These are phyloP conservation scores for Scylla paramamosain DNA, from an alignment of 1,140 invertebrate species.

Conservation along the genomic window DNA sequence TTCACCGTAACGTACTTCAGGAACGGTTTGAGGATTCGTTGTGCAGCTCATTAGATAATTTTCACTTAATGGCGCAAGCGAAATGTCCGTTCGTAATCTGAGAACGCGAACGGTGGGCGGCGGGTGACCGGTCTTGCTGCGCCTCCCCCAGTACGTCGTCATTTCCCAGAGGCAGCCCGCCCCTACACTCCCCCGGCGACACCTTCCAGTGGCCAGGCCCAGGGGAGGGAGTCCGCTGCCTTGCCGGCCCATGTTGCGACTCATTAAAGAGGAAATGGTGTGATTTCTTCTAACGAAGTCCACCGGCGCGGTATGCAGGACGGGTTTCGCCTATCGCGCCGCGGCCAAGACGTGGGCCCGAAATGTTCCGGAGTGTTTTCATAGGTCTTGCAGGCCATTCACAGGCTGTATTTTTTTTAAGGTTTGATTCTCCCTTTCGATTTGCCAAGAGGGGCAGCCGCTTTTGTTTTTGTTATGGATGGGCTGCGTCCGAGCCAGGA, in stretches of 20 bases:
- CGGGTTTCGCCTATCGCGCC: background rate
- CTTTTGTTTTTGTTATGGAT: constrained; percentile 73
- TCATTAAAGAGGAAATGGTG: background rate
- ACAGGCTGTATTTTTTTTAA: constrained; percentile 58
- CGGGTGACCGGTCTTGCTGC: background rate
- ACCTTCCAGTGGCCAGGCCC: background rate
- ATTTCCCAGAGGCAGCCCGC: background rate
- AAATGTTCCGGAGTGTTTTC: constrained; percentile 73
- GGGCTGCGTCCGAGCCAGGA: constrained; percentile 50
- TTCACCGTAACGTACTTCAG: constrained; percentile 15
- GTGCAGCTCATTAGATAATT: constrained; percentile 64
- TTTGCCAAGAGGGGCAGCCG: constrained; percentile 68
- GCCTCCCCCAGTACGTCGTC: background rate
- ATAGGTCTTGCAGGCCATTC: constrained; percentile 73
- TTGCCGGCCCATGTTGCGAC: background rate
- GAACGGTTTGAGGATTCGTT: constrained; percentile 36
- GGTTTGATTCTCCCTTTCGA: constrained; percentile 71
- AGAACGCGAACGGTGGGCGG: background rate
- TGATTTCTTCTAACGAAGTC: constrained; percentile 13
- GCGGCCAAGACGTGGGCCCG: constrained; percentile 11
- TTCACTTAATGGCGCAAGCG: constrained; percentile 67
- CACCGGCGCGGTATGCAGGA: background rate
- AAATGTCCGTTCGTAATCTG: constrained; percentile 62
- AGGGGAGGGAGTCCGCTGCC: background rate
- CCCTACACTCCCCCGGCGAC: background rate